phyloP scores from a whole-genome alignment of 1,140 invertebrate species.

The Ostrea edulis region DNA sequence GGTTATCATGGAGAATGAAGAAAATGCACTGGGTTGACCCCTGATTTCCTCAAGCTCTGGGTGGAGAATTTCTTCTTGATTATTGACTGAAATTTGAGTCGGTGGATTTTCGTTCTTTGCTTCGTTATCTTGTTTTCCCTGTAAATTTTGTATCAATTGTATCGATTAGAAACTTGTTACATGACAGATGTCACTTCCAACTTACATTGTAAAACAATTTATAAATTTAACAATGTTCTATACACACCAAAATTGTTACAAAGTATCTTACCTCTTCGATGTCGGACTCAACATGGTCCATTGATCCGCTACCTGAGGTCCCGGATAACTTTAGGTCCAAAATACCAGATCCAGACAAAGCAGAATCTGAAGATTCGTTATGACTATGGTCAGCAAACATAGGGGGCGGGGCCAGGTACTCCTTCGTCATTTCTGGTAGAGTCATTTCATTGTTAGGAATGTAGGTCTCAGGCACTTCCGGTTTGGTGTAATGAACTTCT shows the following conservation, averaged over 20 bases:
- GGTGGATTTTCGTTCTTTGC: slow-evolving; percentile 6
- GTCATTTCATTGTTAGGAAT: slow-evolving; percentile 30
- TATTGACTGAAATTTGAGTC: slow-evolving; percentile 67
- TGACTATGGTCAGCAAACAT: slow-evolving; percentile 57
- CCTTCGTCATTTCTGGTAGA: slow-evolving; percentile 26
- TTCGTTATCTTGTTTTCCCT: slow-evolving; percentile 8
- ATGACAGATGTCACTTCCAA: no score
- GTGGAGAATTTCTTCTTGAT: slow-evolving; percentile 71
- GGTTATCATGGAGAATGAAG: slow-evolving; percentile 71
- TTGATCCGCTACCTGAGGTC: slow-evolving; percentile 15
- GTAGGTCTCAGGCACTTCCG: slow-evolving; percentile 1
- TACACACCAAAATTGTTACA: not conserved
- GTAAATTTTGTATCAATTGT: not conserved
- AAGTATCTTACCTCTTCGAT: slow-evolving; percentile 17
- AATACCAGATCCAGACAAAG: slow-evolving; percentile 37
- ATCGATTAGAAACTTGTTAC: no score
- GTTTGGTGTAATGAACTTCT: not conserved
- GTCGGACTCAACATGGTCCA: slow-evolving; percentile 6
- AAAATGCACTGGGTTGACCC: slow-evolving; percentile 68
- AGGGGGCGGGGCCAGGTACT: slow-evolving; percentile 51
- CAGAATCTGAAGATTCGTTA: slow-evolving; percentile 23
- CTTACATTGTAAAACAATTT: no score
- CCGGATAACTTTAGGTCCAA: slow-evolving; percentile 25
- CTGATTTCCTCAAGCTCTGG: slow-evolving; percentile 74
- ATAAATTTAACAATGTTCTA: not conserved